phyloP scores from a whole-genome alignment of 2,888 invertebrate genomes.

The Sipha maydis region DNA sequence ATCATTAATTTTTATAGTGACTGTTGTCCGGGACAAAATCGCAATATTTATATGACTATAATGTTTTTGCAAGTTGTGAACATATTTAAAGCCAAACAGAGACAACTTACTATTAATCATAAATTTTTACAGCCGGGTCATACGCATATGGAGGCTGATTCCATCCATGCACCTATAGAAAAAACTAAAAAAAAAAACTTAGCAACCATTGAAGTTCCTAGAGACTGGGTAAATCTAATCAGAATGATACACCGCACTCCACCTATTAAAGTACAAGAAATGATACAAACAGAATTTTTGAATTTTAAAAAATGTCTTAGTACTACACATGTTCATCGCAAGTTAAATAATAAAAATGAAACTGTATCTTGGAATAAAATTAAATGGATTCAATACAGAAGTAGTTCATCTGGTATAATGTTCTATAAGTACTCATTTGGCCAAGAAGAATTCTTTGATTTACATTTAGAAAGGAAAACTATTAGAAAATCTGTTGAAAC shows the following conservation, averaged over 20 bases:
- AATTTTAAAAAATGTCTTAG: slow-evolving; percentile 28
- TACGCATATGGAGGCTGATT: slow-evolving; percentile 21
- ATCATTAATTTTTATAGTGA: slow-evolving; percentile 45
- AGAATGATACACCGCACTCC: slow-evolving; percentile 12
- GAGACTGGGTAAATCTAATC: slow-evolving; percentile 20
- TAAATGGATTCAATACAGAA: slow-evolving; percentile 38
- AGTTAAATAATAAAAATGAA: slow-evolving; percentile 19
- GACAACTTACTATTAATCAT: slow-evolving; percentile 21
- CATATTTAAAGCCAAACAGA: not conserved
- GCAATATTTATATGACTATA: slow-evolving; percentile 36
- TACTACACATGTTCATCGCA: slow-evolving; percentile 6
- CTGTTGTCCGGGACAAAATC: slow-evolving; percentile 36
- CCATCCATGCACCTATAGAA: slow-evolving; percentile 18
- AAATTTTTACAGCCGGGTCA: slow-evolving; percentile 19
- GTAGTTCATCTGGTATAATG: not conserved
- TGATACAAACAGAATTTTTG: slow-evolving; percentile 11
- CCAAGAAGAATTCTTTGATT: slow-evolving; percentile 16
- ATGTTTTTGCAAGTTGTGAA: slow-evolving; percentile 36
- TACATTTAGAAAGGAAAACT: slow-evolving; percentile 13
- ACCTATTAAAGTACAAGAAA: slow-evolving; percentile 3
- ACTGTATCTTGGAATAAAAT: slow-evolving; percentile 34
- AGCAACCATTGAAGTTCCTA: slow-evolving; percentile 34
- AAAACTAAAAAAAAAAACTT: slow-evolving; percentile 19
- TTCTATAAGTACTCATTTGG: slow-evolving; percentile 20
- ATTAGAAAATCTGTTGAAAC: slow-evolving; percentile 10